Percentiles rank a stretch among this genome's conserved stretches.
These are phyloP conservation scores for Acanthococcus lagerstroemiae DNA, from an alignment of 2,888 invertebrate species.

Conservation along the genomic window DNA sequence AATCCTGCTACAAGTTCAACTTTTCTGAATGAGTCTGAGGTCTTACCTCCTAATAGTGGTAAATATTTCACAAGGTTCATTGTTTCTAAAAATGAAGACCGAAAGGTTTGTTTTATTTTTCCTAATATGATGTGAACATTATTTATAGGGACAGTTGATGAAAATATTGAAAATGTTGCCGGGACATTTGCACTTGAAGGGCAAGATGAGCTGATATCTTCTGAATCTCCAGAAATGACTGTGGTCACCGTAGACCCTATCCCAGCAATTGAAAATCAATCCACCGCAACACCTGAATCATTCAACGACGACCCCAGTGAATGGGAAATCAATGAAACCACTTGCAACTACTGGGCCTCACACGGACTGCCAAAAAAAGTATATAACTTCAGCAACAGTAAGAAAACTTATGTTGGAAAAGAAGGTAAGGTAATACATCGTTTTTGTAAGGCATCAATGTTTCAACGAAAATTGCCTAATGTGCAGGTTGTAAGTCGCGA, in stretches of 20 bases:
- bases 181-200: too few relatives aligned
- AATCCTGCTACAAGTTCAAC: neutral
- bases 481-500: conserved; percentile 14
- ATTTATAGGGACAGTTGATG: too few relatives aligned
- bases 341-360: neutral
- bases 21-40: neutral
- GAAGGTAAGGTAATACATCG: conserved; percentile 5
- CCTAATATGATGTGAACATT: too few relatives aligned
- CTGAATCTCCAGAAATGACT: too few relatives aligned
- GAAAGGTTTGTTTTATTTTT: too few relatives aligned
- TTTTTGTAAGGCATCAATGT: conserved; percentile 3
- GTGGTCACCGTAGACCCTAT: too few relatives aligned
- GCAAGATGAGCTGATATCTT: too few relatives aligned
- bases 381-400: conserved; percentile 9
- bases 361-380: neutral
- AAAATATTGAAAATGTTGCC: too few relatives aligned
- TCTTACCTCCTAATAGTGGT: neutral
- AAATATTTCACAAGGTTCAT: neutral
- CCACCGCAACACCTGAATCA: too few relatives aligned
- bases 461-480: conserved; percentile 4
- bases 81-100: neutral
- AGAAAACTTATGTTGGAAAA: neutral
- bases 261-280: too few relatives aligned
- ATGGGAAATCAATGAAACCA: conserved; percentile 4
- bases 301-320: conserved; percentile 33